A percentile compares a stretch with the other conserved stretches of the same genome.
These are phyloP conservation scores for Nomada ferruginata DNA, from an alignment of 2,888 invertebrate species.

Conservation along the genomic window DNA sequence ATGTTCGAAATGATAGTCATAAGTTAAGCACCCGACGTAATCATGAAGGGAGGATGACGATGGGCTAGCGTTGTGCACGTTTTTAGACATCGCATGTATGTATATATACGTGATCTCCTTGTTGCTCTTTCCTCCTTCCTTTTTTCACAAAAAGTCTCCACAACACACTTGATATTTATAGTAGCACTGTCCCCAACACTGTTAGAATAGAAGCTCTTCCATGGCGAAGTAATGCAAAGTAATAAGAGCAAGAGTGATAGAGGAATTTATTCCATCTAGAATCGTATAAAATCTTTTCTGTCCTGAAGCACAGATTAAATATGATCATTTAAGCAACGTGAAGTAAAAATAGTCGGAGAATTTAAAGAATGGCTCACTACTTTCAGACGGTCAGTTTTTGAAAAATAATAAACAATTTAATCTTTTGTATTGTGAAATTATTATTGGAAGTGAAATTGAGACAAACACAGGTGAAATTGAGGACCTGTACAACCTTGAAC, in stretches of 20 bases:
- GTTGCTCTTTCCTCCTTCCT: background rate
- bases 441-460: too few species aligned
- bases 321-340: too few species aligned
- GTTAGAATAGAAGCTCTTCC: background rate
- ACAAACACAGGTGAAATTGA: too few species aligned
- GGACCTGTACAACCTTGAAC: slow-evolving; percentile 1
- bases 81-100: slow-evolving; percentile 7
- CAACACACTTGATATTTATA: slow-evolving; percentile 10
- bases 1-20: slow-evolving; percentile 47
- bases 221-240: background rate
- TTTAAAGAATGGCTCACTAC: too few species aligned
- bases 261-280: too few species aligned
- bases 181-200: background rate
- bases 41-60: slow-evolving; percentile 38
- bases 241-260: background rate
- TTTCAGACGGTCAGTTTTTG: too few species aligned
- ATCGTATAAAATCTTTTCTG: too few species aligned
- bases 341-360: too few species aligned
- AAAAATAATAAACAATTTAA: too few species aligned
- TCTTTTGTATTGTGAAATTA: too few species aligned
- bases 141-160: slow-evolving; percentile 1
- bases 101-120: background rate
- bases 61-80: slow-evolving; percentile 20
- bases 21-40: slow-evolving; percentile 39
- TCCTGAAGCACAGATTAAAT: too few species aligned